Evolutionary conservation across 2,113 vertebrate species (phyloP), one percentile per base, ranked within the genome.

Genomic region (Gorsachius goisagi): DNA sequence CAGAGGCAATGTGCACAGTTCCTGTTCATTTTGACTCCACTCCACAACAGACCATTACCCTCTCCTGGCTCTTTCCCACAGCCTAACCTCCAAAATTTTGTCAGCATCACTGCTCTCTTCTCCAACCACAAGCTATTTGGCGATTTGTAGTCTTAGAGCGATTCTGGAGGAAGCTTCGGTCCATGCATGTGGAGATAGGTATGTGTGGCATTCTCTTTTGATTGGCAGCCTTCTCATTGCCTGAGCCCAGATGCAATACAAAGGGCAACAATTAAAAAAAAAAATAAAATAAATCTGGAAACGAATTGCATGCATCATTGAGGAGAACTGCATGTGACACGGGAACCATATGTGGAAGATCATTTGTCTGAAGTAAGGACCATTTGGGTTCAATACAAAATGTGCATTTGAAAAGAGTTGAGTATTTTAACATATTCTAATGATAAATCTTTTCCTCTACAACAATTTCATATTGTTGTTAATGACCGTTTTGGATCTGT

Each of bases 401-500:
- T 83, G 71, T 93, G 39, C 75, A 95, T 90, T 96, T 96, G 62
- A 90, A 95, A 94, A 93, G 77, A 75, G 60, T 72, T 94, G 92
- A 95, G 68, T 87, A 92, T 93, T 93, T 37, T 94, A 88, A 84
- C 82, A 91, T 81, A 90, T 81, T 96, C 86, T 86, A 63, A 93
- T 85, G 92, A 96, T 88, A 96, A 90, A 95, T 96, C 69, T 93
- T 92, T 78, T 94, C 94, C 52, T 93, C 68, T 9, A 33, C 68
- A 93, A 92, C 63, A 84, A 75, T 95, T 96, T 95, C 64, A 27
- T 93, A 74, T 86, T 94, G 71, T 95, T 94, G 74, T 96, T 96
- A 96, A 97, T 95, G 96, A 95, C 83, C 79, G 64, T 97, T 95
- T 95, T 97, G 96, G 92, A 92, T 14, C 17, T 60, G 12, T 90